phyloP scores from a whole-genome alignment of 2,888 invertebrate species.

The Ptilodon capucinus region DNA sequence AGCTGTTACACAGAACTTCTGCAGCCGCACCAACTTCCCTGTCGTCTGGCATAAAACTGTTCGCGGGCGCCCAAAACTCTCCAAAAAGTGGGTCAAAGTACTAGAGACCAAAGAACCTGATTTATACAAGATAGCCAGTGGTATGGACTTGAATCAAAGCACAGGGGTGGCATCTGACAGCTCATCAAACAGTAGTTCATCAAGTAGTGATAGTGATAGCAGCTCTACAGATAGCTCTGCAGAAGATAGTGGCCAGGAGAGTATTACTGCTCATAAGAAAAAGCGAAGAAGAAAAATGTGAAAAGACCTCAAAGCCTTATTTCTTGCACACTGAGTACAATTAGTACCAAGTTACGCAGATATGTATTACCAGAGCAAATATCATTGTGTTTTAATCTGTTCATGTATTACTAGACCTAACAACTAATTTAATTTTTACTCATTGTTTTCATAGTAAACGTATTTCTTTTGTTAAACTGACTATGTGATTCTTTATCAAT shows the following conservation, averaged over 20 bases:
- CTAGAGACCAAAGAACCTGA: slow-evolving; percentile 88
- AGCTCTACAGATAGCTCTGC: slow-evolving; percentile 81
- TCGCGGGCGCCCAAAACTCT: slow-evolving; percentile 96
- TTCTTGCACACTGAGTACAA: slow-evolving; percentile 40
- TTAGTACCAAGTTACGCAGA: slow-evolving; percentile 31
- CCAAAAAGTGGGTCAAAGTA: slow-evolving; percentile 93
- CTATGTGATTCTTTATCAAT: slow-evolving; percentile 44
- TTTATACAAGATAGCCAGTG: slow-evolving; percentile 89
- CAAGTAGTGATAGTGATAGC: slow-evolving; percentile 85
- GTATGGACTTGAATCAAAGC: slow-evolving; percentile 91
- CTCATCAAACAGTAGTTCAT: slow-evolving; percentile 94
- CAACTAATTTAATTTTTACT: slow-evolving; percentile 48
- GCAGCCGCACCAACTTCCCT: slow-evolving; percentile 97
- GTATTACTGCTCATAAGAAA: slow-evolving; percentile 92
- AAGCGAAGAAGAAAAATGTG: slow-evolving; percentile 85
- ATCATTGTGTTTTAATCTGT: slow-evolving; percentile 48
- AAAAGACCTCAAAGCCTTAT: slow-evolving; percentile 51
- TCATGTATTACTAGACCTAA: slow-evolving; percentile 71
- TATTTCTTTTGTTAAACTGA: slow-evolving; percentile 49
- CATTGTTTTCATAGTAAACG: slow-evolving; percentile 47
- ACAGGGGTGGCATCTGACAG: slow-evolving; percentile 97
- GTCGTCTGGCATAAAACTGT: slow-evolving; percentile 99
- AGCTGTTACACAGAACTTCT: slow-evolving; percentile 99
- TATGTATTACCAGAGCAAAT: slow-evolving; percentile 35
- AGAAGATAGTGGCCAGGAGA: slow-evolving; percentile 94